A percentile compares a stretch with the other conserved stretches of the same genome.
These are phyloP conservation scores for Xenopus borealis DNA, from an alignment of 2,113 vertebrate genomes.

Conservation along the genomic window DNA sequence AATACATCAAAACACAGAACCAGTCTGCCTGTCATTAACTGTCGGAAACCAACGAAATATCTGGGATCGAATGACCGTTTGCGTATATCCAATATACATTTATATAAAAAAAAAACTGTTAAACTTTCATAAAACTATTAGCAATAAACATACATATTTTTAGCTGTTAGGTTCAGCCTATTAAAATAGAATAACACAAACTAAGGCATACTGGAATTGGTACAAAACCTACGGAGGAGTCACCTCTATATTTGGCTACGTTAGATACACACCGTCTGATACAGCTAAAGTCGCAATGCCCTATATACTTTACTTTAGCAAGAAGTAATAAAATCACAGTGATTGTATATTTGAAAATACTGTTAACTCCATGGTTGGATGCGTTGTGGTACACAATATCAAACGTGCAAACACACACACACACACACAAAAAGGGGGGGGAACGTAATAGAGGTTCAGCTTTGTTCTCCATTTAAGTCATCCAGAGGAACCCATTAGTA, in stretches of 20 bases:
- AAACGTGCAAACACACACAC: too few species aligned
- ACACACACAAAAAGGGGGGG: too few species aligned
- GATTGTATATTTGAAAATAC: constrained; percentile 29
- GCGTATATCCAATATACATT: background rate
- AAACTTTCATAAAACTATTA: background rate
- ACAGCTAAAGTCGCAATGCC: fast-evolving
- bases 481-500: too few species aligned
- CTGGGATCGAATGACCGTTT: background rate
- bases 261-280: constrained; percentile 4
- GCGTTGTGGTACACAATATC: background rate
- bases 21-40: background rate
- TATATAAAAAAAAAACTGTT: background rate
- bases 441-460: too few species aligned
- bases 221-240: constrained; percentile 11
- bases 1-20: constrained; percentile 3
- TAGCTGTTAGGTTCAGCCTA: background rate
- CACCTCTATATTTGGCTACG: background rate
- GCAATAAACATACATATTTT: background rate
- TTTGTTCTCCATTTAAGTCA: too few species aligned
- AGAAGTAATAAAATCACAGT: constrained; percentile 15
- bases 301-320: background rate
- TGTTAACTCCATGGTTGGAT: constrained; percentile 45
- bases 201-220: constrained; percentile 4
- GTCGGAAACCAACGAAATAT: background rate
- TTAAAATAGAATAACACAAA: background rate